Evolutionary conservation across 2,888 invertebrate species (phyloP), one percentile per base, ranked within the genome.

Genomic region (Candidula unifasciata): DNA sequence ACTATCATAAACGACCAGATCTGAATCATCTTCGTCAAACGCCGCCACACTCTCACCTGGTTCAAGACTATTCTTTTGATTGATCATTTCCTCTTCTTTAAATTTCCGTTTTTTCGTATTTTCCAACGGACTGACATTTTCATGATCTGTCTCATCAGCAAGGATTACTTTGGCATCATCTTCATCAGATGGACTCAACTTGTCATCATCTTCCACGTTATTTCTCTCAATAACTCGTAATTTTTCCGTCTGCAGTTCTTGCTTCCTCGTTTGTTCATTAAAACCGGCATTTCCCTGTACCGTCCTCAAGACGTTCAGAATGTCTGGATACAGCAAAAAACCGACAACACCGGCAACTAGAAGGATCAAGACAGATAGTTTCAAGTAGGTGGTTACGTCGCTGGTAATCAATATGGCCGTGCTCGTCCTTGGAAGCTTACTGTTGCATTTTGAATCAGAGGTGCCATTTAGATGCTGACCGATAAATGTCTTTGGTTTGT

Each of bases 301-400:
- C 6, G 44, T 64, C 27, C 78, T 57, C 0, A 87, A 35, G 10
- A 87, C 44, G 13, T 68, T 76, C 21, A 84, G 66, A 30, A 86
- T 85, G 57, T 87, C 87, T 2, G 87, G 86, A 44, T 86, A 86
- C 52, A 87, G 83, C 37, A 85, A 68, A 73, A 86, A 86, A 27
- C 82, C 86, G 52, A 64, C 37, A 16, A 86, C 68, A 10, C 76
- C 86, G 1, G 80, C 44, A 8, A 85, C 81, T 16, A 86, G 54
- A 27, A 81, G 76, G 0, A 85, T 64, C 18, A 87, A 83, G 37
- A 35, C 35, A 37, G n/a, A 83, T 30, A 24, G 82, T 35, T 21
- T 77, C 30, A n/a, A 24, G 44, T 44, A 66, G 44, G 44, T 60
- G 3, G n/a, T 64, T 37, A 68, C 37, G 54, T 57, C 79, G n/a